Percentiles rank a stretch among this genome's conserved stretches.
phyloP scores from a whole-genome alignment of 2,888 invertebrate species.

The Adelognathus sp. region DNA sequence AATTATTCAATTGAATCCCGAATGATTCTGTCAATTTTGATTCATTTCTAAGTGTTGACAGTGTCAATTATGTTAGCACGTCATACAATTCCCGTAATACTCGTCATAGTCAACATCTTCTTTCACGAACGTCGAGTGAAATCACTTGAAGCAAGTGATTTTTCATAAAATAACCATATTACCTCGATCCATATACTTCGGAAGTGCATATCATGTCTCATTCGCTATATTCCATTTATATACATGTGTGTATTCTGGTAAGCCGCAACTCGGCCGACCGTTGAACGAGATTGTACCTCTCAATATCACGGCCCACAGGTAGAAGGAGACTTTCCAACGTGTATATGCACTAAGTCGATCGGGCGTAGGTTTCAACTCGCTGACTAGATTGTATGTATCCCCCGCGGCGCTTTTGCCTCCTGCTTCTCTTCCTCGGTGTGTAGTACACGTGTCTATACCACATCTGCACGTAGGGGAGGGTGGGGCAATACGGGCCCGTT shows the following conservation, averaged over 20 bases:
- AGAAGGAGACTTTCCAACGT: neutral
- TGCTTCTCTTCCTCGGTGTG: neutral
- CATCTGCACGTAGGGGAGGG: too few species aligned
- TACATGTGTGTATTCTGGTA: neutral
- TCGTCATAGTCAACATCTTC: too few species aligned
- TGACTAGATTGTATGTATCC: conserved; percentile 40
- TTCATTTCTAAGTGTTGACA: too few species aligned
- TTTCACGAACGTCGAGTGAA: neutral
- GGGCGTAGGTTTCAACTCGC: conserved; percentile 39
- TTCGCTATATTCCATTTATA: neutral
- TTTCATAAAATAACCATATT: neutral
- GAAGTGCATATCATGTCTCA: neutral
- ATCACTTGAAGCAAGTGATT: neutral
- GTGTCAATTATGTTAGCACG: too few species aligned
- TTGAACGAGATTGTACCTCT: conserved; percentile 28
- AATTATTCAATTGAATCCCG: too few species aligned
- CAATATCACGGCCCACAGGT: conserved; percentile 33
- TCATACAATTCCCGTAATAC: too few species aligned
- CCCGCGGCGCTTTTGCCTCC: conserved; percentile 22
- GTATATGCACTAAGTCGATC: conserved; percentile 40
- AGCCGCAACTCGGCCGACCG: conserved; percentile 18
- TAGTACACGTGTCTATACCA: neutral
- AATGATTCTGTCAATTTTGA: too few species aligned
- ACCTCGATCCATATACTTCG: neutral
- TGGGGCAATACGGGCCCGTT: too few species aligned